Evolutionary conservation across 2,797 vertebrate species (phyloP), one percentile per base, ranked within the genome.

Genomic region (Falco peregrinus): DNA sequence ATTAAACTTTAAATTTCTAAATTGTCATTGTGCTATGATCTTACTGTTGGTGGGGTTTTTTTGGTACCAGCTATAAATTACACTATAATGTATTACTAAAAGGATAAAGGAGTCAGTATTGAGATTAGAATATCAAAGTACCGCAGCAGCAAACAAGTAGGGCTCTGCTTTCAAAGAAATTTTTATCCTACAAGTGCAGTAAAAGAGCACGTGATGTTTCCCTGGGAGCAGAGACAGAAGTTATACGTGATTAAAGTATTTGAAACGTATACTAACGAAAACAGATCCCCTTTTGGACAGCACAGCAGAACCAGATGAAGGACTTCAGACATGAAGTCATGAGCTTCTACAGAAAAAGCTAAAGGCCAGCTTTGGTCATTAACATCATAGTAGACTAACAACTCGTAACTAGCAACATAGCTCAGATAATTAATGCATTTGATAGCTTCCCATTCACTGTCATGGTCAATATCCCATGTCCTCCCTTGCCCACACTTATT

Each of bases 1-100:
- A 96, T 92, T 94, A 95, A 81, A 90, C 35, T 94, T 80, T 54
- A 94, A 81, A 91, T 93, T 91, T 63, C 63, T 82, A 93, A 95
- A 90, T 35, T 77, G 28, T 50, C 95, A 93, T 78, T 95, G 70
- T 84, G 41, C 39, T 83, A 56, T 83, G n/a, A 80, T 75, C 43
- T 81, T 63, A 56, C 47, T 78, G 20, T 48, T 21, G 47, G 47
- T 48, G 20, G 20, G 47, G 11, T 54, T 90, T 81, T 65, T 89
- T 59, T 84, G 5, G 39, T 61, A 39, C 53, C 68, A 96, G 54
- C 57, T 93, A 89, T 87, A 87, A 89, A 92, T 78, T 89, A 80
- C 41, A 78, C 16, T 50, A 37, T 56, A 84, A 91, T 67, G 31
- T 73, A 92, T 90, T 93, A 86, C 78, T 94, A 59, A 93, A 94